A percentile compares a stretch with the other conserved stretches of the same genome.
Conservation (phyloP, 2,888 invertebrate genomes). For the Trichopoda pennipes region DNA sequence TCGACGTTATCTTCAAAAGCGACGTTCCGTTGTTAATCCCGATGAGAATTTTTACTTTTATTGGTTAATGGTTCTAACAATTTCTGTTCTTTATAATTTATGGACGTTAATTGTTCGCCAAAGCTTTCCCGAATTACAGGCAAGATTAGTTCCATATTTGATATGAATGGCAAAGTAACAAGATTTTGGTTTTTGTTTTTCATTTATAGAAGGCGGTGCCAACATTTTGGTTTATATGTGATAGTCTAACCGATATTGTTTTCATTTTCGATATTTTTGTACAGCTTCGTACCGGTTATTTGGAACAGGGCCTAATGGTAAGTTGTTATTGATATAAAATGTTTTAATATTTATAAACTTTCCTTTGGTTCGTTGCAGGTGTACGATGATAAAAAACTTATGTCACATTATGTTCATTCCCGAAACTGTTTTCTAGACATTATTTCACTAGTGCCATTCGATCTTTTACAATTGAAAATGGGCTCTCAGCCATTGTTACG, state of each 20-base stretch:
- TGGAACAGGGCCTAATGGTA: conserved; percentile 96
- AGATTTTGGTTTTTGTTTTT: conserved; percentile 8
- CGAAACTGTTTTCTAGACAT: conserved; percentile 92
- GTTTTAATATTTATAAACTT: background rate
- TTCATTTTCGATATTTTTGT: conserved; percentile 94
- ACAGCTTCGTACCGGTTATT: conserved; percentile 95
- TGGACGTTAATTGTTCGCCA: conserved; percentile 98
- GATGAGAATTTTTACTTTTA: conserved; percentile 98
- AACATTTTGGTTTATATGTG: conserved; percentile 90
- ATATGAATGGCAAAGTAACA: background rate
- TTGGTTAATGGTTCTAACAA: conserved; percentile 94
- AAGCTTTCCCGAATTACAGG: conserved; percentile 95
- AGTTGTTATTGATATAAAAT: conserved; percentile 60
- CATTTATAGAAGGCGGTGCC: conserved; percentile 85
- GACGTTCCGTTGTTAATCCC: conserved; percentile 93
- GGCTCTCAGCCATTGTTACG: conserved; percentile 93
- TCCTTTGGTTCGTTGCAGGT: conserved; percentile 82
- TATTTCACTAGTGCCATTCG: conserved; percentile 90
- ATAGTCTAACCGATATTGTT: conserved; percentile 92
- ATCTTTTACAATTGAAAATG: conserved; percentile 91
- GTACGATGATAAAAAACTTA: conserved; percentile 93
- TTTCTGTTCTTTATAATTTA: conserved; percentile 95
- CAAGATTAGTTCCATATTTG: conserved; percentile 67
- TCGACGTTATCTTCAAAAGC: conserved; percentile 86
- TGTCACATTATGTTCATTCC: conserved; percentile 92